Percentiles rank a stretch among this genome's conserved stretches.
Evolutionary conservation across 2,113 vertebrate genomes (phyloP).

Genomic region (Numenius arquata): DNA sequence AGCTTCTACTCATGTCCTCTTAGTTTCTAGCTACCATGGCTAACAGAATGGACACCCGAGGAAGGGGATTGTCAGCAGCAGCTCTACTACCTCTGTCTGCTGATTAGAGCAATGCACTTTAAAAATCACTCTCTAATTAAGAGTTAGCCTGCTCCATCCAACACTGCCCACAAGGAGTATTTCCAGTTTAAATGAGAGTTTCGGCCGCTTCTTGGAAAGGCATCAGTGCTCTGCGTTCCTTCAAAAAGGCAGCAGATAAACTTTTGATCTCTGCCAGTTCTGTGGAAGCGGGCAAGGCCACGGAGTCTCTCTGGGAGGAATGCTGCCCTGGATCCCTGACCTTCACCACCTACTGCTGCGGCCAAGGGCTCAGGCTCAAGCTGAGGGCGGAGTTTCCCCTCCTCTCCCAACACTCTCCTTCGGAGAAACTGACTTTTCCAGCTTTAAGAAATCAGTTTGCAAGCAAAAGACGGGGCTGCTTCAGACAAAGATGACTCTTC

Average conservation of each 20-base stretch:
- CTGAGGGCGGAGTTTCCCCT: not conserved
- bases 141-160: not conserved
- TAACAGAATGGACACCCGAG: not conserved
- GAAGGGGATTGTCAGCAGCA: not conserved
- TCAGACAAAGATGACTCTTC: not conserved
- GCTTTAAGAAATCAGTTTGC: not conserved
- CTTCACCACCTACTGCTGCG: not conserved
- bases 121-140: not conserved
- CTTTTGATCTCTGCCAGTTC: not conserved
- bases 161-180: not conserved
- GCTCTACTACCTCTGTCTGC: not conserved
- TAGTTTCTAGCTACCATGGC: not conserved
- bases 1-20: not conserved
- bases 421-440: not conserved
- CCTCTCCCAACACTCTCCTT: not conserved
- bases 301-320: not conserved
- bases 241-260: slow-evolving; percentile 27
- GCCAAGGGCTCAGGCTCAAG: not conserved
- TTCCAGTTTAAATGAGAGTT: not conserved
- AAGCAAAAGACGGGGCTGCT: not conserved
- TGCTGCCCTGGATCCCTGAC: not conserved
- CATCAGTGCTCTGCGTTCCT: slow-evolving; percentile 24
- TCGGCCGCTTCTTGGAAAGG: not conserved
- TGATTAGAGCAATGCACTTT: not conserved
- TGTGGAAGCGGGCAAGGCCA: not conserved